A percentile compares a stretch with the other conserved stretches of the same genome.
Conservation (phyloP, 2,797 vertebrate genomes). For the Siniperca obscura region DNA sequence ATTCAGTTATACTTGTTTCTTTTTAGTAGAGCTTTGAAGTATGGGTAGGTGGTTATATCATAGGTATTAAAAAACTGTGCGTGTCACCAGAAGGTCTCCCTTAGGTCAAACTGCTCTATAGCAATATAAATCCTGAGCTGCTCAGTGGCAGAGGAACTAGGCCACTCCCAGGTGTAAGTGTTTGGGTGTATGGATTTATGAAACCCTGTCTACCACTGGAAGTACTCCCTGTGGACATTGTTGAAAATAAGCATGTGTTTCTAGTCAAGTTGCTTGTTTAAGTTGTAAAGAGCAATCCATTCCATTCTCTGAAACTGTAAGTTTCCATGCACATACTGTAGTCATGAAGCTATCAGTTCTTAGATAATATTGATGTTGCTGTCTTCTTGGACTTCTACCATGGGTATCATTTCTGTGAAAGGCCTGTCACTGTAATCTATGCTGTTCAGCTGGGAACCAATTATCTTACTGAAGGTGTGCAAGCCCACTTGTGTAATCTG, state of each 20-base stretch:
- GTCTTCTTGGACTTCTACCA: not conserved
- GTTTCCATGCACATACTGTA: not conserved
- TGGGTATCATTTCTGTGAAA: not conserved
- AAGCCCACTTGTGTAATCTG: constrained; percentile 15
- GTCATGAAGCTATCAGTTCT: not conserved
- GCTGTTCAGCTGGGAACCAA: constrained; percentile 27
- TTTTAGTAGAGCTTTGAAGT: not conserved
- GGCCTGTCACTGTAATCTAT: constrained; percentile 7
- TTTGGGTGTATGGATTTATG: not conserved
- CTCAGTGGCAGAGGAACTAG: not conserved
- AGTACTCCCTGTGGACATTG: not conserved
- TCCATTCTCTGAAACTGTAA: not conserved
- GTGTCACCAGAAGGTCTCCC: not conserved
- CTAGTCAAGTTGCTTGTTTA: not conserved
- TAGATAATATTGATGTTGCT: too few relatives aligned
- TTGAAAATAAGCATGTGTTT: constrained; percentile 19
- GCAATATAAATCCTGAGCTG: constrained; percentile 1
- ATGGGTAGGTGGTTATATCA: not conserved
- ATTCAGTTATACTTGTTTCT: constrained; percentile 9
- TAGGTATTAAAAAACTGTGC: not conserved
- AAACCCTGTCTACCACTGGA: not conserved
- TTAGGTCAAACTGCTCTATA: not conserved
- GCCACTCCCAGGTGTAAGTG: not conserved
- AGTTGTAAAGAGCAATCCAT: not conserved
- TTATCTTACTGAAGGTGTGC: constrained; percentile 14